Base-by-base conservation (phyloP, 2,113 vertebrate genomes). In the Chionomys nivalis region DNA sequence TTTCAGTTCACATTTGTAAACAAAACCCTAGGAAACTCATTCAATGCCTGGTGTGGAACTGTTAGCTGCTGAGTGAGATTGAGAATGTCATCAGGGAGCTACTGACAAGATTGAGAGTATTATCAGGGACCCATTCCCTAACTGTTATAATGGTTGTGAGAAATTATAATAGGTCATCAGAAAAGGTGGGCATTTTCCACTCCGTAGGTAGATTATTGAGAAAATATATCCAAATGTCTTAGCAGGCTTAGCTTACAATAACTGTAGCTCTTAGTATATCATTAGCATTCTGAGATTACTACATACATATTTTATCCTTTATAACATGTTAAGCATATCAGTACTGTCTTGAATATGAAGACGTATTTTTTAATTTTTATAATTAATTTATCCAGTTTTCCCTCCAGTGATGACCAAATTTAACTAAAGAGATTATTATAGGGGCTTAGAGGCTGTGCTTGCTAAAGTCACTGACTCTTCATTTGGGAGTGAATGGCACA, bases 301-400 rank as follows among this genome's bases (percentile, higher is more conserved):
- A 52, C 14, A 47, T 70, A 97, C 89, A 87, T 95, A 87, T 96
- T 42, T 77, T 85, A 76, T 47, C 63, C 47, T 90, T 96, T 93
- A 44, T 73, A 95, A 95, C 91, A 82, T 75, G 49, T 49, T 83
- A 93, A 90, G 36, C 31, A 90, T 14, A 87, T 87, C 47, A 92
- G 6, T 76, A 86, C 42, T 89, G 13, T 24, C 39, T 93, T 76
- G 39, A 82, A 42, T 44, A 66, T 95, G 63, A 94, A 39, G 6
- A 91, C 47, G 52, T 75, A 72, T 12, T 52, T 61, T n/a, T 47
- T 76, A 24, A 24, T 21, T 93, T 97, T 96, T 93, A 17, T 93
- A 96, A 93, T 87, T 77, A 87, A 95, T 68, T 96, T 73, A 77
- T 73, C 24, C 26, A 92, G 85, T 88, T 94, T 89, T 28, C 92